Evolutionary conservation across 2,888 invertebrate species (phyloP).

Genomic region (Lysandra bellargus): DNA sequence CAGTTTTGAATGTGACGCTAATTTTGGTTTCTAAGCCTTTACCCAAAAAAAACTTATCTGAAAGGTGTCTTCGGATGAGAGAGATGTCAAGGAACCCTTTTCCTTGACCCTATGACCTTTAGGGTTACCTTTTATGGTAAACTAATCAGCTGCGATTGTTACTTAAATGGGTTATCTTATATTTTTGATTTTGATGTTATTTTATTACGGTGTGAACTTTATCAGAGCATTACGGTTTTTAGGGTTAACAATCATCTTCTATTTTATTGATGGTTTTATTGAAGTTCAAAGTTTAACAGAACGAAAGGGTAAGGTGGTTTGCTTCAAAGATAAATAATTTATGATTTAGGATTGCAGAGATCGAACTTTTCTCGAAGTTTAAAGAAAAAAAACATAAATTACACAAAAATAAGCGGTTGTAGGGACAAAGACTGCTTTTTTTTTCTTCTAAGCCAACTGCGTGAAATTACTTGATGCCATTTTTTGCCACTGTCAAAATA

Average conservation of each 20-base stretch:
- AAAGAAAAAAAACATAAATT: not conserved
- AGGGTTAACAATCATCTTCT: not conserved
- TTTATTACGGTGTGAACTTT: conserved; percentile 3
- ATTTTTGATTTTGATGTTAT: not conserved
- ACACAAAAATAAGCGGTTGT: too few species aligned
- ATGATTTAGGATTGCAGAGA: not conserved
- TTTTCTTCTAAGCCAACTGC: too few species aligned
- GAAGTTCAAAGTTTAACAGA: not conserved
- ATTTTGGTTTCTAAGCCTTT: conserved; percentile 73
- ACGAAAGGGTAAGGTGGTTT: not conserved
- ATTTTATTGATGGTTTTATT: not conserved
- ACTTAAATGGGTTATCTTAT: conserved; percentile 29
- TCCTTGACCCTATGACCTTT: conserved; percentile 59
- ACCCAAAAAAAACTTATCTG: conserved; percentile 52
- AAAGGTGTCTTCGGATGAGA: conserved; percentile 60
- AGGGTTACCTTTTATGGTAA: conserved; percentile 51
- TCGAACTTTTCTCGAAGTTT: not conserved
- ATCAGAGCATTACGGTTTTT: not conserved
- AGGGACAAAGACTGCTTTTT: too few species aligned
- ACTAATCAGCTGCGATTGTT: conserved; percentile 56
- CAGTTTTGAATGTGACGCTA: conserved; percentile 73
- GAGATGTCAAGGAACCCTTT: conserved; percentile 61
- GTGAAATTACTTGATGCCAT: too few species aligned
- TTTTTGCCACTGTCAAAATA: too few species aligned
- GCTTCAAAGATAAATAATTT: not conserved